Percentiles rank a stretch among this genome's conserved stretches.
phyloP scores from a whole-genome alignment of 1,140 invertebrate genomes.

The Bactericera cockerelli region DNA sequence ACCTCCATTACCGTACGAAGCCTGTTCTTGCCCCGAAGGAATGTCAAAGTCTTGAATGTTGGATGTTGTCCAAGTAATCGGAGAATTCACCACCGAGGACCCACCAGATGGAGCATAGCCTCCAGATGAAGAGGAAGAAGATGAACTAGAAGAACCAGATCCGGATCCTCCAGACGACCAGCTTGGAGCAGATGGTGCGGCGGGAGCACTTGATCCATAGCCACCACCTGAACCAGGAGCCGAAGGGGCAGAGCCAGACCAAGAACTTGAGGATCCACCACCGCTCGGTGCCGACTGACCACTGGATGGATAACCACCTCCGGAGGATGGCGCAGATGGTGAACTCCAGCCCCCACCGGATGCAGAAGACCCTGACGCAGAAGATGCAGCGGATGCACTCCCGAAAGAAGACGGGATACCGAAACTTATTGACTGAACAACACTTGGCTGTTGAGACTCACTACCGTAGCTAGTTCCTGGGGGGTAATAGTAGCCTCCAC shows the following conservation, averaged over 20 bases:
- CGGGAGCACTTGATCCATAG: background rate
- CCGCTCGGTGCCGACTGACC: no score
- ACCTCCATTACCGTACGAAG: background rate
- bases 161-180: background rate
- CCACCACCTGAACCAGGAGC: background rate
- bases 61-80: background rate
- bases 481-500: background rate
- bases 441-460: constrained; percentile 4
- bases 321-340: constrained; percentile 45
- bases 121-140: background rate
- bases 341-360: constrained; percentile 46
- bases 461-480: constrained; percentile 3
- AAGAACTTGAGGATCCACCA: no score
- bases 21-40: background rate
- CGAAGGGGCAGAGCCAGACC: background rate
- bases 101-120: background rate
- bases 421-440: constrained; percentile 16
- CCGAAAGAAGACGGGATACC: constrained; percentile 48
- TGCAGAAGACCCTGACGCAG: constrained; percentile 38
- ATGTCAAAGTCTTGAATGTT: constrained; percentile 3
- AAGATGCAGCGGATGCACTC: constrained; percentile 29
- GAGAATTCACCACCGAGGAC: background rate
- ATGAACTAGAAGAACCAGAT: background rate
- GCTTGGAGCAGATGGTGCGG: background rate
- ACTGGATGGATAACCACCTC: constrained; percentile 49